These are phyloP conservation scores for Leuciscus waleckii DNA, from an alignment of 2,797 vertebrate genomes.

Conservation along the genomic window DNA sequence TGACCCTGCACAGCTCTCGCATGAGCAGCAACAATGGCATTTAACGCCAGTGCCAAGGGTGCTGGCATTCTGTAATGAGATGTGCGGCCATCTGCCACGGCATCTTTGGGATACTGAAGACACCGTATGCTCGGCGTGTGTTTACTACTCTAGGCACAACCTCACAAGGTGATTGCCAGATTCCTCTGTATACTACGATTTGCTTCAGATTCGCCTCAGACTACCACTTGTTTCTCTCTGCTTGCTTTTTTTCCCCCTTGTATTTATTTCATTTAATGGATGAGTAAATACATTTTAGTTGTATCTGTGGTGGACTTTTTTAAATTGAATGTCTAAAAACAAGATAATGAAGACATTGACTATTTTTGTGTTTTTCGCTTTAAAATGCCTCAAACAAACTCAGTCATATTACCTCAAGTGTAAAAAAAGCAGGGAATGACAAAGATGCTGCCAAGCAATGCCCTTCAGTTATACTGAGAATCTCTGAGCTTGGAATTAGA, in stretches of 20 bases:
- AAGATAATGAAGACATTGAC: not conserved
- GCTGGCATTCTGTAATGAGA: conserved; percentile 71
- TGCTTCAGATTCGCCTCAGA: not conserved
- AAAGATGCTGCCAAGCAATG: conserved; percentile 26
- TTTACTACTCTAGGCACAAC: conserved; percentile 63
- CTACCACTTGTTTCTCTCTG: conserved; percentile 7
- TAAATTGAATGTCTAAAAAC: not conserved
- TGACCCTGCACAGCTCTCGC: conserved; percentile 61
- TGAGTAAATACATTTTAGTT: not conserved
- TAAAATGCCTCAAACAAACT: not conserved
- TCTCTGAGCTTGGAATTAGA: conserved; percentile 44
- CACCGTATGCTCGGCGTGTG: conserved; percentile 58
- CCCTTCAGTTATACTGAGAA: conserved; percentile 29
- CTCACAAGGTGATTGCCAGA: conserved; percentile 61
- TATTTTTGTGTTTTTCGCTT: not conserved
- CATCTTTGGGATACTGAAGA: conserved; percentile 64
- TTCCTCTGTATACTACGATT: conserved; percentile 33
- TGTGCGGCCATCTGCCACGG: conserved; percentile 67
- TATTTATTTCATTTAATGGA: not conserved
- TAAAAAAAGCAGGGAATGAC: not conserved
- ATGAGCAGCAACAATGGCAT: conserved; percentile 66
- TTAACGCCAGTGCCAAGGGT: conserved; percentile 64
- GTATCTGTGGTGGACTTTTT: not conserved
- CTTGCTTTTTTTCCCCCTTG: not conserved
- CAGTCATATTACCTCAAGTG: not conserved